phyloP scores from a whole-genome alignment of 64 coral and sea anemone species.

The Actinia equina region DNA sequence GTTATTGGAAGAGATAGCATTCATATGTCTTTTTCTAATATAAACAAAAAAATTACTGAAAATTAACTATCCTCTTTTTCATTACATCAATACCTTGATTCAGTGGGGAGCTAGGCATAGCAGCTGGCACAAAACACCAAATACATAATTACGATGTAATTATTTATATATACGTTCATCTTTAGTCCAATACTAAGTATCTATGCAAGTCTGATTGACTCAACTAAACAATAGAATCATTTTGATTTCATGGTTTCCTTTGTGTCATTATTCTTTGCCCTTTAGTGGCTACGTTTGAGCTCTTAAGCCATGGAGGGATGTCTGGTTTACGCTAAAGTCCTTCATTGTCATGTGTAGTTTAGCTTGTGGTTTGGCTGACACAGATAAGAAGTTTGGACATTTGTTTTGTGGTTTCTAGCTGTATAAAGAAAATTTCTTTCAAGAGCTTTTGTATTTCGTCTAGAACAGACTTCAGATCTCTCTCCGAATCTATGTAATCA shows the following conservation, averaged over 20 bases:
- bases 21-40: background rate
- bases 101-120: background rate
- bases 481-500: background rate
- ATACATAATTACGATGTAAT: background rate
- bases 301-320: background rate
- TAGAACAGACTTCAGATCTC: background rate
- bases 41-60: background rate
- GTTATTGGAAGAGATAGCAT: background rate
- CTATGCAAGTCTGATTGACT: background rate
- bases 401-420: slow-evolving; percentile 20
- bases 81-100: background rate
- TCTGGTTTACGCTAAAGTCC: background rate
- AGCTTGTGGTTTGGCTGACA: slow-evolving; percentile 10
- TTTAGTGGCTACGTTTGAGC: background rate
- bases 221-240: background rate
- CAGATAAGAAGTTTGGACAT: slow-evolving; percentile 24
- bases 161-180: slow-evolving; percentile 12
- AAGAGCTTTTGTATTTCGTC: slow-evolving; percentile 5
- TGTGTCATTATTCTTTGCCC: background rate
- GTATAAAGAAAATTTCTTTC: slow-evolving; percentile 13
- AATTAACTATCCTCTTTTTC: background rate
- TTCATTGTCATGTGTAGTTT: slow-evolving; percentile 13
- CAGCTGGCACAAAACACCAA: background rate
- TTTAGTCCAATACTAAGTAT: background rate
- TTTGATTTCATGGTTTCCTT: background rate